Base-by-base conservation (phyloP, 1,140 invertebrate genomes). In the Drosophila leontia region DNA sequence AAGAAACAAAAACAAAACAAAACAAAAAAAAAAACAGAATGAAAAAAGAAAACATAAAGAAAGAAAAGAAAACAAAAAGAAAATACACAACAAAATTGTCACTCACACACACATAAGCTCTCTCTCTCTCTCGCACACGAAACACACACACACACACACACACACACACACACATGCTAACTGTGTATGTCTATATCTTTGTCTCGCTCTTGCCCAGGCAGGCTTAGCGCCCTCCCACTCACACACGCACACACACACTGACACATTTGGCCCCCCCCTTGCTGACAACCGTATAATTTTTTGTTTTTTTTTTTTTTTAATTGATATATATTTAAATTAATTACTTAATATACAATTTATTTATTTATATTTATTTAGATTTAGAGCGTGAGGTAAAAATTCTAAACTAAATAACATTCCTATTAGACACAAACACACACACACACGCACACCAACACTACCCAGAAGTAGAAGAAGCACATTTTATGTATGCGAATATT, bases 311-410 rank as follows among this genome's bases (percentile, higher is more conserved):
- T 84, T 86, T 86, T 87, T 90, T 90, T 88, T 77, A 70, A 62
- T 35, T 42, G 68, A 74, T 72, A 72, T 74, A 60, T 39, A 72
- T 72, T 51, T 78, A 65, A 76, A 74, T 77, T 80, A 84, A 78
- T 87, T 71, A 88, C 78, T 75, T 90, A 71, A 83, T 80, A 88
- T 84, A 88, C 80, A 90, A 84, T 88, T 88, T 88, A 88, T 88
- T 88, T 88, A 84, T 88, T 88, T 84, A 88, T 88, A 88, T 88
- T 88, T 88, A 88, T 88, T 88, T 84, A 88, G 85, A 81, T 62
- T 75, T 90, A 88, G 78, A 70, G 64, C 55, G 65, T 78, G 84
- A 88, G 84, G 77, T 70, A 74, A 64, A 86, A 80, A 68, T 69
- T 80, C 64, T 35, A 47, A 32, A 62, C 19, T 39, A 35, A 75